These are phyloP conservation scores for Onychomys leucogaster DNA, from an alignment of 2,797 vertebrate species.

Conservation along the genomic window DNA sequence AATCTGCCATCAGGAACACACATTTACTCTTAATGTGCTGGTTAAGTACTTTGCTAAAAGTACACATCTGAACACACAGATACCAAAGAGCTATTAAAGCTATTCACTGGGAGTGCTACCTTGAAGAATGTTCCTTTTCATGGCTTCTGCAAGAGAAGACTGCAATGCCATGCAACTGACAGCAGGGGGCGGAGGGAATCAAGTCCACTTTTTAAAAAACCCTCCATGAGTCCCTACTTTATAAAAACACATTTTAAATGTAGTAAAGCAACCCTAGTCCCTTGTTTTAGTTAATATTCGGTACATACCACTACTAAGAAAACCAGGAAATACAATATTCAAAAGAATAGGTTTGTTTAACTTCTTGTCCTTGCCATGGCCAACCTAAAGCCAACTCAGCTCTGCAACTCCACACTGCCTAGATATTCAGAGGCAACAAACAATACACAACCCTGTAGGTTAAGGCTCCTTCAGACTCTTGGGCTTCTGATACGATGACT, in stretches of 20 bases:
- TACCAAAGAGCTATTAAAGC: not conserved
- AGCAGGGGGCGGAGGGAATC: not conserved
- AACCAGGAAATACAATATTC: not conserved
- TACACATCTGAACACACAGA: not conserved
- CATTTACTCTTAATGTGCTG: not conserved
- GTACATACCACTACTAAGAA: not conserved
- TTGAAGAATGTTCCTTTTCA: not conserved
- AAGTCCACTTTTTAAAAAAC: not conserved
- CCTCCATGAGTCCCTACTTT: not conserved
- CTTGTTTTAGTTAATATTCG: not conserved
- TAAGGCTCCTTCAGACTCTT: not conserved
- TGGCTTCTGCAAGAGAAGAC: not conserved
- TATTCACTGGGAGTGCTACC: not conserved
- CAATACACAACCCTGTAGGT: not conserved
- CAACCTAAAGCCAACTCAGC: not conserved
- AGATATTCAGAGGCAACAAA: not conserved
- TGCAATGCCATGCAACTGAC: not conserved
- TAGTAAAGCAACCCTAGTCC: not conserved
- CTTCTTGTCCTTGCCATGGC: not conserved
- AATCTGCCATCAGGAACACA: not conserved
- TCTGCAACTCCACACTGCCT: not conserved
- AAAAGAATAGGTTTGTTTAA: not conserved
- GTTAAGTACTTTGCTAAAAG: not conserved
- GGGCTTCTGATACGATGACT: not conserved
- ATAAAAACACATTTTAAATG: not conserved